These are phyloP conservation scores for Macropis europaea DNA, from an alignment of 2,888 invertebrate genomes.

Conservation along the genomic window DNA sequence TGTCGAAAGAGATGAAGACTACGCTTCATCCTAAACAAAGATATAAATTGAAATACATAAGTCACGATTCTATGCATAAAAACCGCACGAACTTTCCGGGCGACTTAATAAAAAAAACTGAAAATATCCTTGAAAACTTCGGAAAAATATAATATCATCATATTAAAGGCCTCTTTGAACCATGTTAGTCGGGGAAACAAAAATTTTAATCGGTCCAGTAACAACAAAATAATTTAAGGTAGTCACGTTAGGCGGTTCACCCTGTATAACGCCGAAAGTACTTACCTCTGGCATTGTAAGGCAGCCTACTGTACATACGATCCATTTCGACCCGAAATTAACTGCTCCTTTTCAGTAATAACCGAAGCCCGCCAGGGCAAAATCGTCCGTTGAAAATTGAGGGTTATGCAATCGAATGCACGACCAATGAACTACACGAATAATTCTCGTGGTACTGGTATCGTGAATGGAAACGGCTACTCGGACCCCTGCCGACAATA, in stretches of 20 bases:
- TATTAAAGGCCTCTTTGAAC: too few relatives aligned
- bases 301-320: not conserved
- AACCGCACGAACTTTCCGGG: too few relatives aligned
- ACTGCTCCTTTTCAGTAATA: slow-evolving; percentile 29
- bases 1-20: too few relatives aligned
- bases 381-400: slow-evolving; percentile 48
- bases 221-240: too few relatives aligned
- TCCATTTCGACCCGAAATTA: slow-evolving; percentile 23
- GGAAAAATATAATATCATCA: too few relatives aligned
- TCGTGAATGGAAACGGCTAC: slow-evolving; percentile 71
- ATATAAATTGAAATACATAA: too few relatives aligned
- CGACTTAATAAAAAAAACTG: too few relatives aligned
- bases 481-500: slow-evolving; percentile 65
- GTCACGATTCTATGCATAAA: too few relatives aligned
- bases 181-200: too few relatives aligned
- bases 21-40: too few relatives aligned
- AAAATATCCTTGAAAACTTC: too few relatives aligned
- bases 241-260: not conserved
- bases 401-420: slow-evolving; percentile 49
- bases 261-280: not conserved
- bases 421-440: slow-evolving; percentile 54
- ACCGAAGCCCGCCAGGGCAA: slow-evolving; percentile 34
- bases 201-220: too few relatives aligned
- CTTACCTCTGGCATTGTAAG: not conserved
- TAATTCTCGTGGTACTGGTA: slow-evolving; percentile 59